Evolutionary conservation across 2,113 vertebrate species (phyloP).

Genomic region (Parus major): DNA sequence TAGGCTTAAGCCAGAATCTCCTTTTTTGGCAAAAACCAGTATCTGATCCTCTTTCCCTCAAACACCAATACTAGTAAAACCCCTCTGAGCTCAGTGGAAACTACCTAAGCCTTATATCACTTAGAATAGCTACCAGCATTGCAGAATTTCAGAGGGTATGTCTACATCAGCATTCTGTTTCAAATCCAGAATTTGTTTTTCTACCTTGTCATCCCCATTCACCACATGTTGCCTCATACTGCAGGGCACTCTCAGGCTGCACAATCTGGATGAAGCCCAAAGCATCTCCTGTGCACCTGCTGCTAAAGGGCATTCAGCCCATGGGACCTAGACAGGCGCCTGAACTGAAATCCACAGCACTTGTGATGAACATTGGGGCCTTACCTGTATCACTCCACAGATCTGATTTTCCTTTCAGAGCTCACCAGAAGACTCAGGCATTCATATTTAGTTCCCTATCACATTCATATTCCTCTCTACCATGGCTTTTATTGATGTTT

Average conservation of each 20-base stretch:
- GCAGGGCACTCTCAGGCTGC: background rate
- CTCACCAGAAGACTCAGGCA: background rate
- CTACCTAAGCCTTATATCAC: background rate
- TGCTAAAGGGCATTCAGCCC: background rate
- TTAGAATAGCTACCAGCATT: background rate
- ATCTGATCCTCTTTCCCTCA: slow-evolving; percentile 12
- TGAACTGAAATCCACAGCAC: rapidly evolving
- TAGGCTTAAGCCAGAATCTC: background rate
- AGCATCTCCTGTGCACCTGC: background rate
- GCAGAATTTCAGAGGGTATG: background rate
- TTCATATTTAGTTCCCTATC: background rate
- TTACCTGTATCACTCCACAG: background rate
- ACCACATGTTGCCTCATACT: background rate
- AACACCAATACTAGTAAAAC: background rate
- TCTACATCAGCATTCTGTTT: background rate
- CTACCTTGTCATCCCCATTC: background rate
- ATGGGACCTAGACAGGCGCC: background rate
- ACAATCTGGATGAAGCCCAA: background rate
- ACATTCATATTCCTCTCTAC: background rate
- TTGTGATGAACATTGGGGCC: rapidly evolving
- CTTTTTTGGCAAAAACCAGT: background rate
- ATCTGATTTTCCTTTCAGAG: background rate
- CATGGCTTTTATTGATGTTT: background rate
- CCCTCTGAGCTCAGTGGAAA: background rate
- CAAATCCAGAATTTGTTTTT: background rate